Conservation (phyloP, 2,113 vertebrate species). For the Psammodynastes pulverulentus region DNA sequence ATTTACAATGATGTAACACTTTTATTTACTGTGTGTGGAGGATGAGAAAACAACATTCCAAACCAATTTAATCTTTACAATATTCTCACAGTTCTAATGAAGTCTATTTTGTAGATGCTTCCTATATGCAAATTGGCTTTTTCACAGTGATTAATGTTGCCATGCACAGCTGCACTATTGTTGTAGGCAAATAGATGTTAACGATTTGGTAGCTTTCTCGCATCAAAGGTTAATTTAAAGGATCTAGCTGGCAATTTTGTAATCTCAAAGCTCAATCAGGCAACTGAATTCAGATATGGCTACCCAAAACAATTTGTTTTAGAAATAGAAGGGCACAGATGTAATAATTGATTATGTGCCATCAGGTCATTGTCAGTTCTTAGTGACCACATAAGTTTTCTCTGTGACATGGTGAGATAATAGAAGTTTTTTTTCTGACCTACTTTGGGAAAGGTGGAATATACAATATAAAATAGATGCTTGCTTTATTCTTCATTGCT, state of each 20-base stretch:
- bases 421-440: neutral
- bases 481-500: neutral
- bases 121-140: neutral
- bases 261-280: neutral
- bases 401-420: neutral
- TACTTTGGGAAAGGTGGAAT: neutral
- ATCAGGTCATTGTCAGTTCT: neutral
- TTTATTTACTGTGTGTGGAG: neutral
- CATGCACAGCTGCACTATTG: neutral
- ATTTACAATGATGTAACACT: neutral
- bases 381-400: neutral
- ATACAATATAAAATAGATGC: neutral
- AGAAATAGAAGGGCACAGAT: neutral
- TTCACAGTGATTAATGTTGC: neutral
- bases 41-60: neutral
- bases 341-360: neutral
- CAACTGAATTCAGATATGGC: neutral
- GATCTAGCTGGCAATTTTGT: neutral
- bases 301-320: neutral
- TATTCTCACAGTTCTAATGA: neutral
- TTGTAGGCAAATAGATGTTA: neutral
- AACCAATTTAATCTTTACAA: neutral
- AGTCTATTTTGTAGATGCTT: neutral
- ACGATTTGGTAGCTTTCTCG: neutral
- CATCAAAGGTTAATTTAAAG: neutral